Conservation (phyloP, 2,113 vertebrate genomes). For the Callipepla californica region DNA sequence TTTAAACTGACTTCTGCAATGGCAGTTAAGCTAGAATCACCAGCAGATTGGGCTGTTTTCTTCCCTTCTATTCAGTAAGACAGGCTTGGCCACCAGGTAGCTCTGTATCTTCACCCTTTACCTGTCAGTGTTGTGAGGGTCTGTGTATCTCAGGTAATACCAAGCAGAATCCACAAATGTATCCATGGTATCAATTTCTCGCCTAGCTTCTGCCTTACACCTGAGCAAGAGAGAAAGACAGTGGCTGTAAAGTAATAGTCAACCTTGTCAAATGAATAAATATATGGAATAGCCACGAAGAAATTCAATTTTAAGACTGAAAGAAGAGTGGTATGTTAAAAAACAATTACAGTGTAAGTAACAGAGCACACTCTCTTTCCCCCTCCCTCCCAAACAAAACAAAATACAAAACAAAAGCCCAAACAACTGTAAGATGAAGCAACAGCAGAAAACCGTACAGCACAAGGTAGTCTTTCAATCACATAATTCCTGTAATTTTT, state of each 20-base stretch:
- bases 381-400: neutral
- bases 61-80: neutral
- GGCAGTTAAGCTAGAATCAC: neutral
- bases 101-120: conserved; percentile 52
- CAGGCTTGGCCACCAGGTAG: fast-evolving
- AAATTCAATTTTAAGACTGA: neutral
- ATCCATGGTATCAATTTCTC: conserved; percentile 97
- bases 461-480: neutral
- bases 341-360: neutral
- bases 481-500: neutral
- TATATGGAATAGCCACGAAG: neutral
- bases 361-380: neutral
- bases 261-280: neutral
- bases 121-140: conserved; percentile 88
- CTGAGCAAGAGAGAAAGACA: conserved; percentile 69
- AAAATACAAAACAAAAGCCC: neutral
- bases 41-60: neutral
- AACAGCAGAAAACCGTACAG: fast-evolving
- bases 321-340: neutral
- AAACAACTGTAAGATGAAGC: neutral
- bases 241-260: neutral
- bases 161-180: conserved; percentile 97
- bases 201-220: conserved; percentile 86
- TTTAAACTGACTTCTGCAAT: neutral
- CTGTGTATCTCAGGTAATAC: conserved; percentile 95